Evolutionary conservation across 2,113 vertebrate genomes (phyloP).

Genomic region (Myocastor coypus): DNA sequence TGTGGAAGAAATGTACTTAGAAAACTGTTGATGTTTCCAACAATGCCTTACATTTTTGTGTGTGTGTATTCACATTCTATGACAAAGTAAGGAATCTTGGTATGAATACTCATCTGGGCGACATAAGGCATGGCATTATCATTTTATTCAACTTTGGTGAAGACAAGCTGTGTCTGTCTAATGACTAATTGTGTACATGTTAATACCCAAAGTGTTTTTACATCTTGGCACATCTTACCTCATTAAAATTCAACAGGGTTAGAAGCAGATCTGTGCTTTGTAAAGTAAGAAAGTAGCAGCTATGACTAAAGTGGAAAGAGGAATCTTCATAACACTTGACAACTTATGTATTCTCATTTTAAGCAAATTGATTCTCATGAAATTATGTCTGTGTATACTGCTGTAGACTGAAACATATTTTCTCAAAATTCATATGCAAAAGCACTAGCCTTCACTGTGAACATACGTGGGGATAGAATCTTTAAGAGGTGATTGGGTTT

Average conservation of each 20-base stretch:
- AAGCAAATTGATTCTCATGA: not conserved
- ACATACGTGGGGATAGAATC: not conserved
- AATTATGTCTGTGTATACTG: not conserved
- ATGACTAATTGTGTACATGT: not conserved
- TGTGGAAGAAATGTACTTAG: constrained; percentile 1
- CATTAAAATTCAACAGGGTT: not conserved
- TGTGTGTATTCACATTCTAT: constrained; percentile 43
- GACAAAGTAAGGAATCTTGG: constrained; percentile 6
- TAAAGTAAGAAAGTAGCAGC: not conserved
- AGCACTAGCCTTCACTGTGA: not conserved
- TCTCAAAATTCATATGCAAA: not conserved
- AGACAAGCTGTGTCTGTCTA: not conserved
- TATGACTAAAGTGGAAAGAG: not conserved
- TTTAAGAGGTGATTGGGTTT: not conserved
- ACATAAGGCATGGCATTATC: not conserved
- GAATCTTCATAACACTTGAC: not conserved
- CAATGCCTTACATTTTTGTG: constrained; percentile 27
- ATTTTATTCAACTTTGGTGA: not conserved
- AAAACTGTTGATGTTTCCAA: constrained; percentile 29
- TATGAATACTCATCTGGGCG: not conserved
- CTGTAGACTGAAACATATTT: not conserved
- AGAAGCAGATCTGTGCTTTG: not conserved
- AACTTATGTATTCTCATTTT: not conserved
- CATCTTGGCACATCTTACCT: not conserved
- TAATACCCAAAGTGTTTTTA: not conserved